Conservation (phyloP, 2,797 vertebrate species). For the Mormyrus proboscirostris region DNA sequence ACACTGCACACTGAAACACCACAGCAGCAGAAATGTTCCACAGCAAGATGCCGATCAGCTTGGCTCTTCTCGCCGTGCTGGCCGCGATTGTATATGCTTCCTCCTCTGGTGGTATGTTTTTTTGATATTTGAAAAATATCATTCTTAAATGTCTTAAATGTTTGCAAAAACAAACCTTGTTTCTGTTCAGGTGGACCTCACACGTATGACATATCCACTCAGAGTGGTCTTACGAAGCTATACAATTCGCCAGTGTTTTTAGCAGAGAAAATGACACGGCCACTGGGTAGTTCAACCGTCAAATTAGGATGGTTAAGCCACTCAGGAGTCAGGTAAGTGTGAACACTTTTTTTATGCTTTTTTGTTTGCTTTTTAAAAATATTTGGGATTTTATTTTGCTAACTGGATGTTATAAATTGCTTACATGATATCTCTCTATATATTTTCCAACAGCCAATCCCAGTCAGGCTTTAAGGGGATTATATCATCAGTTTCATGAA, state of each 20-base stretch:
- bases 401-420: background rate
- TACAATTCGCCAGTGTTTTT: slow-evolving; percentile 42
- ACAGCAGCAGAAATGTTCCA: slow-evolving; percentile 27
- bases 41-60: slow-evolving; percentile 20
- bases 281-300: slow-evolving; percentile 11
- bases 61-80: slow-evolving; percentile 31
- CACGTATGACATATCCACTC: slow-evolving; percentile 38
- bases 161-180: background rate
- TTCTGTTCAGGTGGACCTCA: slow-evolving; percentile 20
- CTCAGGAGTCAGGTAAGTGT: slow-evolving; percentile 50
- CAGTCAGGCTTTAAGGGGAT: background rate
- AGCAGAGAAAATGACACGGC: slow-evolving; percentile 44
- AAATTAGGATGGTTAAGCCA: slow-evolving; percentile 31
- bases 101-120: slow-evolving; percentile 34
- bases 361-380: background rate
- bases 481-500: background rate
- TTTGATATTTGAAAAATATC: background rate
- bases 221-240: slow-evolving; percentile 35
- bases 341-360: background rate
- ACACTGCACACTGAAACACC: background rate
- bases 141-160: background rate
- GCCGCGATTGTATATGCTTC: slow-evolving; percentile 28
- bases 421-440: background rate
- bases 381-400: background rate
- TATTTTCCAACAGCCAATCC: background rate